These are phyloP conservation scores for Cryptomyrus ogoouensis DNA, from an alignment of 2,113 vertebrate species.

Conservation along the genomic window DNA sequence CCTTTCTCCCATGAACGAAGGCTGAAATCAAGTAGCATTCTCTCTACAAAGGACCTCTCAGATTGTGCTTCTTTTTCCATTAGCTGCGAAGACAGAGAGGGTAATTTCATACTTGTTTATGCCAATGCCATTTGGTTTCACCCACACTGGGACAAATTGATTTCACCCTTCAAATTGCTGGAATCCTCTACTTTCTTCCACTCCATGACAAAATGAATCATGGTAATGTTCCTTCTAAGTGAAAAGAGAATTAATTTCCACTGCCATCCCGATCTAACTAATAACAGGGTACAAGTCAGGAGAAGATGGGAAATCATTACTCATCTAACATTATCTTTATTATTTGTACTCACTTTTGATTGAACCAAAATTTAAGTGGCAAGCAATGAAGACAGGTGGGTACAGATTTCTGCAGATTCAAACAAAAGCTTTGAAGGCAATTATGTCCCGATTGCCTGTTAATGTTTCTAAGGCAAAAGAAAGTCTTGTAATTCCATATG, in stretches of 20 bases:
- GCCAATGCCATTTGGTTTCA: constrained; percentile 33
- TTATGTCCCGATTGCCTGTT: constrained; percentile 80
- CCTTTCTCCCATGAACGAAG: constrained; percentile 32
- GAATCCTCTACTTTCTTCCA: constrained; percentile 68
- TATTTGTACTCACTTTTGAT: constrained; percentile 75
- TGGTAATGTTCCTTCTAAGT: constrained; percentile 79
- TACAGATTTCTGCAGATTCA: constrained; percentile 75
- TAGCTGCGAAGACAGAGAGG: constrained; percentile 42
- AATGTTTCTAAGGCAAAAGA: constrained; percentile 64
- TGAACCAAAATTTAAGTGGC: constrained; percentile 73
- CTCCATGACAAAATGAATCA: constrained; percentile 72
- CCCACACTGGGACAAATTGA: constrained; percentile 71
- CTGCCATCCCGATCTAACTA: constrained; percentile 77
- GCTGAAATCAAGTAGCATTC: constrained; percentile 40
- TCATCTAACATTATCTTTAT: constrained; percentile 84
- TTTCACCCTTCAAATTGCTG: constrained; percentile 70
- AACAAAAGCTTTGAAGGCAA: constrained; percentile 77
- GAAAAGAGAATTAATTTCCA: constrained; percentile 91
- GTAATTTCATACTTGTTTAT: constrained; percentile 58
- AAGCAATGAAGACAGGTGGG: constrained; percentile 65
- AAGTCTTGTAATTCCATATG: constrained; percentile 57
- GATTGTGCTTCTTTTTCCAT: constrained; percentile 38
- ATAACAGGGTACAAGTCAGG: constrained; percentile 76
- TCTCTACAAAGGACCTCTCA: constrained; percentile 32
- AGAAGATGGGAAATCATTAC: constrained; percentile 88